Evolutionary conservation across 2,888 invertebrate species (phyloP), one percentile per base, ranked within the genome.

Genomic region (Carpatolechia fugitivella): DNA sequence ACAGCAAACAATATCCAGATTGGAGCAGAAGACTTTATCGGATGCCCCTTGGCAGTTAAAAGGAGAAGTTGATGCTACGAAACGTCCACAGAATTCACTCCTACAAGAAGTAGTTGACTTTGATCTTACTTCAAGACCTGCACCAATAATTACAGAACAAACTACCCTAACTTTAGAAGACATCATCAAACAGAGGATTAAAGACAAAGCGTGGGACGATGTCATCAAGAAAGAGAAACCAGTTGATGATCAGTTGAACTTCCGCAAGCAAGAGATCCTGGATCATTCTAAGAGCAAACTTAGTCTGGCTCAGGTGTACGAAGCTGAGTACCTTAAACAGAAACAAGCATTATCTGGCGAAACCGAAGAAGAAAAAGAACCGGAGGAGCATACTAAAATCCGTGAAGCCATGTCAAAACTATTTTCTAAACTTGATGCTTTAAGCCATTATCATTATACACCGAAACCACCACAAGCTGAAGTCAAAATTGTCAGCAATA

Each of bases 241-340:
- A 0, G 92, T 94, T 1, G 95, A 96, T 59, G 95, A 96, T 10
- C 94, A 96, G 1, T 89, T 94, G 44, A 95, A 95, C 58, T 98
- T 95, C 77, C 97, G 97, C 70, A 98, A 98, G 74, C 93, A 95
- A 61, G 91, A 98, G 55, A 92, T 97, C 0, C 85, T 99, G 44
- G 95, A 99, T 80, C 97, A 98, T 66, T 96, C 98, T 69, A 99
- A 99, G 75, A 98, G 98, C 70, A 98, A 99, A 85, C 90, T 95
- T 58, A 98, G 98, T 51, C 91, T 99, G 51, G 96, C 98, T 0
- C 95, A 99, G 85, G 95, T 99, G 47, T 99, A 99, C 71, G 99
- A 99, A 86, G 93, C 95, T 61, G 95, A 97, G 75, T 97, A 94
- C 72, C 82, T 96, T 1, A 91, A 94, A 57, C 94, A 96, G 72